A percentile compares a stretch with the other conserved stretches of the same genome.
Evolutionary conservation across 35 echinoderm and acorn worm genomes (phyloP).

Genomic region (Diadema setosum): DNA sequence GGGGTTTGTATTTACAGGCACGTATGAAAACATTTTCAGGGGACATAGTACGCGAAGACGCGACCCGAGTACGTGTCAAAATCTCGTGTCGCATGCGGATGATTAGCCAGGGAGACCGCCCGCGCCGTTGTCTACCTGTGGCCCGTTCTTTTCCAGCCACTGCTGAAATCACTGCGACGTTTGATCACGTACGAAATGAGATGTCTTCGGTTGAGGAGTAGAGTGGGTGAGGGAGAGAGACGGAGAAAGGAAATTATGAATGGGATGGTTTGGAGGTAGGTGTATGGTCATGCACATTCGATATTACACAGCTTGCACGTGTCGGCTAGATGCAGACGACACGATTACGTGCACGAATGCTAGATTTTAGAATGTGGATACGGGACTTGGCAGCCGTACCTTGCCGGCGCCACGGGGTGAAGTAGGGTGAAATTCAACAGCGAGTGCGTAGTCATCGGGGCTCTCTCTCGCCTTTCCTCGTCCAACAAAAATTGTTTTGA

Average conservation of each 20-base stretch:
- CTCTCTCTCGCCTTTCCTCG: neutral
- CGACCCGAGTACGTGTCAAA: neutral
- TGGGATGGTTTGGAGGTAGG: neutral
- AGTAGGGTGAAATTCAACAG: conserved; percentile 1
- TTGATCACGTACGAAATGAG: conserved; percentile 16
- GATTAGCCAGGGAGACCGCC: neutral
- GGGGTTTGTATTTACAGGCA: neutral
- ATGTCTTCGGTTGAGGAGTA: too few relatives aligned
- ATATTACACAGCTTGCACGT: conserved; percentile 8
- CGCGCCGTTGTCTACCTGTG: neutral
- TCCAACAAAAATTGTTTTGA: neutral
- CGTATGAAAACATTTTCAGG: conserved; percentile 4
- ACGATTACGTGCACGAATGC: neutral
- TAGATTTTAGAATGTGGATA: neutral
- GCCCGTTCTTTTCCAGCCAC: neutral
- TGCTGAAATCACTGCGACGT: neutral
- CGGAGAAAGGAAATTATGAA: neutral
- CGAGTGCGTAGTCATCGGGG: neutral
- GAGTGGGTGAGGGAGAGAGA: neutral
- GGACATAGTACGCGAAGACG: neutral
- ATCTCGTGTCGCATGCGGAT: neutral
- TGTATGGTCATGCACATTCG: neutral
- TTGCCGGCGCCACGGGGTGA: conserved; percentile 20
- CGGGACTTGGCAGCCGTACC: conserved; percentile 1
- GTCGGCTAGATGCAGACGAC: neutral